phyloP scores from a whole-genome alignment of 2,113 vertebrate species.

The Solenodon paradoxus region DNA sequence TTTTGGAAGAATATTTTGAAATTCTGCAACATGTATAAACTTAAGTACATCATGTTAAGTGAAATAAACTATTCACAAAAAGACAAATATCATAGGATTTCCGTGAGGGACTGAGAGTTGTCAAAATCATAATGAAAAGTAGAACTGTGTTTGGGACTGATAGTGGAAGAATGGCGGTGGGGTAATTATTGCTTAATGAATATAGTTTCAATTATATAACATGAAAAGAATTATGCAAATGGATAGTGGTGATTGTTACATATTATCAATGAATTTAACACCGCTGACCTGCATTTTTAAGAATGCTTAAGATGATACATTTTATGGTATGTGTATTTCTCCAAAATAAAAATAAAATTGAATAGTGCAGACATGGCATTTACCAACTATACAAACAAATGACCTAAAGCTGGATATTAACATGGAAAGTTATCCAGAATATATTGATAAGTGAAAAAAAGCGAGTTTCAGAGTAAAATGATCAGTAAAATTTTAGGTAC shows the following conservation, averaged over 20 bases:
- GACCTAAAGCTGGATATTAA: background rate
- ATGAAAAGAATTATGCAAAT: background rate
- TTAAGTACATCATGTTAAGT: background rate
- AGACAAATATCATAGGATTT: no score
- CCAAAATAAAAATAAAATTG: background rate
- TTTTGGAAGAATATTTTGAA: no score
- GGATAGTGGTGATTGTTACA: background rate
- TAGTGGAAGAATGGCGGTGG: no score
- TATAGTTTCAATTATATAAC: background rate
- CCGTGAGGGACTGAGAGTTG: background rate
- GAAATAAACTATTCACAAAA: background rate
- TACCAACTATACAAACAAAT: no score
- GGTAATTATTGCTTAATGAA: background rate
- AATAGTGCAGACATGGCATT: no score
- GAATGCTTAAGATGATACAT: background rate
- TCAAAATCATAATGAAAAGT: no score
- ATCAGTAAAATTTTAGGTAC: background rate
- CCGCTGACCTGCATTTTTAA: background rate
- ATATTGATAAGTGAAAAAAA: background rate
- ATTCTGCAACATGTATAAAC: background rate
- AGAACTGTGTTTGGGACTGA: no score
- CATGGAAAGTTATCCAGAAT: background rate
- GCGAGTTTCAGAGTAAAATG: background rate
- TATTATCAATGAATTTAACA: background rate
- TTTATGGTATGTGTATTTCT: background rate